Percentiles rank a stretch among this genome's conserved stretches.
These are phyloP conservation scores for Squalus acanthias DNA, from an alignment of 2,797 vertebrate species.

Conservation along the genomic window DNA sequence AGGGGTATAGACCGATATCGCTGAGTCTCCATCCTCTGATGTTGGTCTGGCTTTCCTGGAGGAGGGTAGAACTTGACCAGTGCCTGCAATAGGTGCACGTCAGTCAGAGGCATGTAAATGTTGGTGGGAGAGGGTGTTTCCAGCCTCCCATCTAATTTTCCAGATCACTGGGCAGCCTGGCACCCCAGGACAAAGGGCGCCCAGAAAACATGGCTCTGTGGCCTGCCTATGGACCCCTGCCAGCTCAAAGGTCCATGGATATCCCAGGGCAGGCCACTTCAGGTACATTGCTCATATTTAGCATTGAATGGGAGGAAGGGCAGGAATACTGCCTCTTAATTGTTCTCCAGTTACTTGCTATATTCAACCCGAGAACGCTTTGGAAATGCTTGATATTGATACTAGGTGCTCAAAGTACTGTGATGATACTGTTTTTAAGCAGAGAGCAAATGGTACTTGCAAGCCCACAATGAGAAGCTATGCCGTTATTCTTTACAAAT, in stretches of 20 bases:
- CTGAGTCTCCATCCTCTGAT: background rate
- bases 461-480: background rate
- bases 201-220: background rate
- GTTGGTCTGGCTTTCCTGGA: background rate
- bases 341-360: background rate
- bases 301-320: background rate
- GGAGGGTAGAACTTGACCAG: background rate
- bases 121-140: background rate
- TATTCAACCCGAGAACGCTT: background rate
- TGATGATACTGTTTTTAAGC: background rate
- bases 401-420: background rate
- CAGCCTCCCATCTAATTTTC: background rate
- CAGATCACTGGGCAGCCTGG: background rate
- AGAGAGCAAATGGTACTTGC: background rate
- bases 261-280: background rate
- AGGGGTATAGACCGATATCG: too few relatives aligned
- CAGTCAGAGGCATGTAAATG: background rate
- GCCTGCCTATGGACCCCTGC: background rate
- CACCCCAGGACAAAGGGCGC: background rate
- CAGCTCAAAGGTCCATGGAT: background rate
- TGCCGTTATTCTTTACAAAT: background rate
- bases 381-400: background rate
- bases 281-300: background rate
- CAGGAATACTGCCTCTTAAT: background rate
- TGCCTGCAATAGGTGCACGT: background rate